Evolutionary conservation across 2,113 vertebrate genomes (phyloP), one percentile per base, ranked within the genome.

Genomic region (Proterorhinus semilunaris): DNA sequence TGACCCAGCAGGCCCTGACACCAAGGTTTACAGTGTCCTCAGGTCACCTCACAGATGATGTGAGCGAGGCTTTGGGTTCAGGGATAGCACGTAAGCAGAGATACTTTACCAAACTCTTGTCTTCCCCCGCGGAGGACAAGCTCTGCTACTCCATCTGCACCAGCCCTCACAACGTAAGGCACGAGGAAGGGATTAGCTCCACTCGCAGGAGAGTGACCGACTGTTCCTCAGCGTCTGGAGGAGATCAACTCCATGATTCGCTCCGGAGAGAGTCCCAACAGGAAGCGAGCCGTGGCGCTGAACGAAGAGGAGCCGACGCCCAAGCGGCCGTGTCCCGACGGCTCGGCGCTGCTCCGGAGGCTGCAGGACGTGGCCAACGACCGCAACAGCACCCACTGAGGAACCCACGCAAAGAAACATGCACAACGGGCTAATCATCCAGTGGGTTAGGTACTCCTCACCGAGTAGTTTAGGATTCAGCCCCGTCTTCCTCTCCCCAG

Each of bases 241-340:
- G 96, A 98, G 83, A 98, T 98, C 65, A 98, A 98, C 92, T 95
- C 94, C 69, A 97, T 98, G 96, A 94, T 98, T 66, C 91, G 92
- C 75, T 97, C 95, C 2, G 96, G 96, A 54, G 96, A 98, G 81
- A 96, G 95, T 0, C 96, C n/a, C 1, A 94, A 92, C 1, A 96
- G 96, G 92, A 98, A 98, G 90, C 93, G 96, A 70, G 91, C 93
- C 71, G 94, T 97, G 71, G 79, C 93, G 16, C 52, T 96, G 69
- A 36, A 36, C 27, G 96, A 97, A 43, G 95, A 97, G 1, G 94
- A 91, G 90, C 49, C 89, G 71, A 36, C 95, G 12, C 95, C 96
- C 12, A 98, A 98, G 87, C 90, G 96, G 0, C 91, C 95, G 8
- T 97, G 97, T 70, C 94, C 94, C 6, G 95, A 98, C 87, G 95